Conservation (phyloP, 64 coral and sea anemone genomes). For the Trachythela sp. region DNA sequence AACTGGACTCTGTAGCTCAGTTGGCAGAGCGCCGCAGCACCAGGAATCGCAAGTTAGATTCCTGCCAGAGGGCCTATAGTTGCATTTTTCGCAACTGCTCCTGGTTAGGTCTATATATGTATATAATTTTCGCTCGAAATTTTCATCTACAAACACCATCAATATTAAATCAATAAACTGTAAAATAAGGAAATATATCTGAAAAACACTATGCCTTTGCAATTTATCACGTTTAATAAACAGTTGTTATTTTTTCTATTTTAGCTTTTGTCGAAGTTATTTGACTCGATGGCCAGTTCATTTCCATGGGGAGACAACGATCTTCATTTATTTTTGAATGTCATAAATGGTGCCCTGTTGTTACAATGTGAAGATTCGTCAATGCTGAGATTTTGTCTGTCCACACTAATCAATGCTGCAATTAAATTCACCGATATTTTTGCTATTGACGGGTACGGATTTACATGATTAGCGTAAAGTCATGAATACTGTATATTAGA, state of each 20-base stretch:
- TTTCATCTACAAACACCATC: too few species aligned
- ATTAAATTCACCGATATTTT: constrained; percentile 90
- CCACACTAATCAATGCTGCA: constrained; percentile 73
- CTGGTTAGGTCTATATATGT: too few species aligned
- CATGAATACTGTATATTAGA: too few species aligned
- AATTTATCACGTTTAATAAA: neutral
- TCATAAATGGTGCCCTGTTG: constrained; percentile 84
- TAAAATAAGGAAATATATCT: too few species aligned
- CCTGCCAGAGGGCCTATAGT: too few species aligned
- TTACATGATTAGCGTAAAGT: neutral
- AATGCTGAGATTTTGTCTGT: constrained; percentile 74
- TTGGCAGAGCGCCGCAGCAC: too few species aligned
- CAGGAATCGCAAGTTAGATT: too few species aligned
- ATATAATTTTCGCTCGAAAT: too few species aligned
- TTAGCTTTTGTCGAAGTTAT: constrained; percentile 73
- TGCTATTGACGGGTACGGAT: constrained; percentile 77
- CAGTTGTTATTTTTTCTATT: neutral
- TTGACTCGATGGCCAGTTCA: constrained; percentile 76
- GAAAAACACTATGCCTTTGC: neutral
- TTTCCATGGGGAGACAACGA: constrained; percentile 93
- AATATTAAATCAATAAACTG: too few species aligned
- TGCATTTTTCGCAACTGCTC: too few species aligned
- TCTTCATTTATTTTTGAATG: constrained; percentile 84
- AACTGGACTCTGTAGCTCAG: too few species aligned
- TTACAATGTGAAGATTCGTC: constrained; percentile 90